Base-by-base conservation (phyloP, 92 coral and sea anemone species). In the Isaurus tuberculatus region DNA sequence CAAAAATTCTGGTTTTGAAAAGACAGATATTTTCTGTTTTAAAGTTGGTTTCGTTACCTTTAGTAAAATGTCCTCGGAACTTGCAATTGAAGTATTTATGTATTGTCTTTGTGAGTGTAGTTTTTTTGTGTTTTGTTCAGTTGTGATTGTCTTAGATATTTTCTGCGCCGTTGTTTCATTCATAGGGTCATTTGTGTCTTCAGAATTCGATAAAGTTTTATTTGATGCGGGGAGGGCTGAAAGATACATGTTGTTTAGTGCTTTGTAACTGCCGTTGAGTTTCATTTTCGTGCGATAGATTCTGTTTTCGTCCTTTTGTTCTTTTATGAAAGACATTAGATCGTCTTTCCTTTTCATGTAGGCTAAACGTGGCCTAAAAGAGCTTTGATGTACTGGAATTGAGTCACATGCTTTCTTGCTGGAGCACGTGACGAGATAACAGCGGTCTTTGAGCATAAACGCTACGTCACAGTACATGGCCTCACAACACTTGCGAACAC, bases 341-440 rank as follows among this genome's bases (percentile, higher is more conserved):
- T 93, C 88, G 49, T 94, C 88, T 31, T 72, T 74, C 68, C 94
- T 65, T 17, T 65, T 87, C 65, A 93, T 91, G 80, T 79, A 83
- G 10, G 94, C 70, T 79, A 91, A 75, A 60, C 91, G 93, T 46
- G 97, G 94, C 44, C 81, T 78, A 61, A 86, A 91, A 72, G 65
- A 79, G 88, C 97, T 93, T 27, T 75, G 92, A 36, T 80, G 88
- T 34, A 92, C 94, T 65, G 88, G 93, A 26, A 91, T 91, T 55
- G 94, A 82, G 58, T 85, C 75, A 70, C 97, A 93, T 23, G 93
- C 94, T 64, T 61, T 84, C 43, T 87, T 73, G 65, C 84, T 88
- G 79, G 80, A 94, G 83, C 99, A 96, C 73, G 89, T 90, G 90
- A 96, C 97, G 69, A 90, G 92, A 55, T 93, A 96, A 75, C 99